Percentiles rank a stretch among this genome's conserved stretches.
Conservation (phyloP, 2,113 vertebrate genomes). For the Tupaia chinensis region DNA sequence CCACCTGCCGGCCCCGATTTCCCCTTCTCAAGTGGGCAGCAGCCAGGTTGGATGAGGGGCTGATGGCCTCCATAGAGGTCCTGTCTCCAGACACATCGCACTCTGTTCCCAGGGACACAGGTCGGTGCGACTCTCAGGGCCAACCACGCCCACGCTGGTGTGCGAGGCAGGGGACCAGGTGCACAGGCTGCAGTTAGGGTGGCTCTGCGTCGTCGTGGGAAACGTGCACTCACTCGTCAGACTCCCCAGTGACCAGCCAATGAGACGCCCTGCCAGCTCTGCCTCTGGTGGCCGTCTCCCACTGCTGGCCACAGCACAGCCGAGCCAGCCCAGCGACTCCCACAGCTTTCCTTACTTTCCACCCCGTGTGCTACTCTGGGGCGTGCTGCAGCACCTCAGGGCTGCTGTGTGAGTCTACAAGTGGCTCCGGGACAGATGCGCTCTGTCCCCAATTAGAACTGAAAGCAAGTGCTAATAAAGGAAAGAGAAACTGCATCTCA, state of each 20-base stretch:
- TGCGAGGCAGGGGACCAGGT: accelerated
- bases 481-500: background rate
- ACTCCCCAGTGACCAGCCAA: background rate
- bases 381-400: background rate
- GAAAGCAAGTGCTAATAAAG: background rate
- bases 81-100: background rate
- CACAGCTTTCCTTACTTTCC: no score
- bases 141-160: background rate
- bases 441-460: background rate
- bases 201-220: background rate
- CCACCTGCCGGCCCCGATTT: no score
- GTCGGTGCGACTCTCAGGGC: no score
- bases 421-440: no score
- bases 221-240: background rate
- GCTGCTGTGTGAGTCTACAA: background rate
- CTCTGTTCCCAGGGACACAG: background rate
- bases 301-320: background rate
- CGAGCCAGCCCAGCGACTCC: background rate
- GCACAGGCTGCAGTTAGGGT: no score
- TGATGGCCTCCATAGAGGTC: background rate
- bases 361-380: background rate
- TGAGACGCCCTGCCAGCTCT: accelerated
- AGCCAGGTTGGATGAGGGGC: background rate
- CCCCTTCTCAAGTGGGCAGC: background rate
- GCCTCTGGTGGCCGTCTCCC: background rate